Percentiles rank a stretch among this genome's conserved stretches.
phyloP scores from a whole-genome alignment of 2,113 vertebrate genomes.

The Malurus melanocephalus region DNA sequence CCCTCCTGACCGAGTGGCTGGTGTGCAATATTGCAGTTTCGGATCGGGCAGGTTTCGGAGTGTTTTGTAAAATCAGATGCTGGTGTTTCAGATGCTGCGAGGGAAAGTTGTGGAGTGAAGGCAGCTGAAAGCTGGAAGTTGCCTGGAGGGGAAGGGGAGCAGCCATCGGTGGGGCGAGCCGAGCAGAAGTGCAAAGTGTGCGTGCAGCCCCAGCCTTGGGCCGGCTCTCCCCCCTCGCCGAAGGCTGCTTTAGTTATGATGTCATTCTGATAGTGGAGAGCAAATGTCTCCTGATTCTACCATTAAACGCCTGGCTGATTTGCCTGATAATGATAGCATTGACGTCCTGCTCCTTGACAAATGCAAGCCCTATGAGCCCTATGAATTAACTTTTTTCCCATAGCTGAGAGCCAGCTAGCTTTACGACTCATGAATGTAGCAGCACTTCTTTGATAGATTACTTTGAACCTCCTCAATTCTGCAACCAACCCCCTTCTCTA shows the following conservation, averaged over 20 bases:
- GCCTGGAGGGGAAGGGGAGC: background rate
- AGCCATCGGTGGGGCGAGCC: background rate
- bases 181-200: conserved; percentile 28
- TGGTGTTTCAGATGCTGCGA: background rate
- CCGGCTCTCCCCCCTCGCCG: conserved; percentile 66
- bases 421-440: conserved; percentile 16
- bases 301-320: conserved; percentile 88
- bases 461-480: background rate
- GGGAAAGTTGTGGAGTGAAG: background rate
- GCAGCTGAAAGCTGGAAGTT: background rate
- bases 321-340: conserved; percentile 86
- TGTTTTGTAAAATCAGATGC: background rate
- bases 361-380: conserved; percentile 73
- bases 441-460: conserved; percentile 21
- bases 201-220: conserved; percentile 25
- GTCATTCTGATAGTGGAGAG: conserved; percentile 86
- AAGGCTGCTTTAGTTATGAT: conserved; percentile 87
- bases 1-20: background rate
- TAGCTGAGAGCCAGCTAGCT: conserved; percentile 44
- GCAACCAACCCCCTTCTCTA: background rate
- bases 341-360: conserved; percentile 79
- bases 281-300: conserved; percentile 89
- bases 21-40: background rate
- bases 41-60: conserved; percentile 7
- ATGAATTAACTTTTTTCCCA: conserved; percentile 74